A percentile compares a stretch with the other conserved stretches of the same genome.
phyloP scores from a whole-genome alignment of 1,140 invertebrate genomes.

The Hycleus cichorii region DNA sequence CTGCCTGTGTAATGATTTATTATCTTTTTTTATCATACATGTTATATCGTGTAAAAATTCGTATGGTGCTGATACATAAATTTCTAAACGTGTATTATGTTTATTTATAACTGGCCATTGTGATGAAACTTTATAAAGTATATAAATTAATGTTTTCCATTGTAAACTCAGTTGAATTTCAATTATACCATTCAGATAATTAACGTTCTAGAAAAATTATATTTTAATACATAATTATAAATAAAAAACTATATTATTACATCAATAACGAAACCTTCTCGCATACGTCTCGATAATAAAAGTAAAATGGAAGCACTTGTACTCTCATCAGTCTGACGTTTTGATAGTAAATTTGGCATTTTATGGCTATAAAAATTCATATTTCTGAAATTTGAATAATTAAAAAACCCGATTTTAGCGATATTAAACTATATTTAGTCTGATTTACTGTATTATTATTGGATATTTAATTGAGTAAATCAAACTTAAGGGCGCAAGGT shows the following conservation, averaged over 20 bases:
- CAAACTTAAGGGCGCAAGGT: too few species aligned
- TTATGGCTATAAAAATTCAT: conserved; percentile 51
- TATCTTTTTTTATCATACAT: conserved; percentile 58
- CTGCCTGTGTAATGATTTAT: conserved; percentile 61
- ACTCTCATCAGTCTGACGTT: conserved; percentile 60
- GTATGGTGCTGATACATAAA: conserved; percentile 61
- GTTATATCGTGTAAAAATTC: conserved; percentile 77
- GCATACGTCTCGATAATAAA: conserved; percentile 65
- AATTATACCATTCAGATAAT: conserved; percentile 51
- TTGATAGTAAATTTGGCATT: conserved; percentile 50
- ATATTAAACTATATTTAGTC: too few species aligned
- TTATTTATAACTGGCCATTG: conserved; percentile 48
- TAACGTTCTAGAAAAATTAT: conserved; percentile 41
- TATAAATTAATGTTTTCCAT: conserved; percentile 68
- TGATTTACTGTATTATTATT: too few species aligned
- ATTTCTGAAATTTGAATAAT: conserved; percentile 43
- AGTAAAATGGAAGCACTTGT: conserved; percentile 58
- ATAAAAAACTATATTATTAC: conserved; percentile 33
- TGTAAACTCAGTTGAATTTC: conserved; percentile 62
- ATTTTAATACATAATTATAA: conserved; percentile 10
- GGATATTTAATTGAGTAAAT: too few species aligned
- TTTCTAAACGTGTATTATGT: conserved; percentile 49
- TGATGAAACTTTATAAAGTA: conserved; percentile 60
- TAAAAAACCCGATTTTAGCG: too few species aligned
- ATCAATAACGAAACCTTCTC: conserved; percentile 74